These are phyloP conservation scores for Watsonalla cultraria DNA, from an alignment of 2,888 invertebrate species.

Conservation along the genomic window DNA sequence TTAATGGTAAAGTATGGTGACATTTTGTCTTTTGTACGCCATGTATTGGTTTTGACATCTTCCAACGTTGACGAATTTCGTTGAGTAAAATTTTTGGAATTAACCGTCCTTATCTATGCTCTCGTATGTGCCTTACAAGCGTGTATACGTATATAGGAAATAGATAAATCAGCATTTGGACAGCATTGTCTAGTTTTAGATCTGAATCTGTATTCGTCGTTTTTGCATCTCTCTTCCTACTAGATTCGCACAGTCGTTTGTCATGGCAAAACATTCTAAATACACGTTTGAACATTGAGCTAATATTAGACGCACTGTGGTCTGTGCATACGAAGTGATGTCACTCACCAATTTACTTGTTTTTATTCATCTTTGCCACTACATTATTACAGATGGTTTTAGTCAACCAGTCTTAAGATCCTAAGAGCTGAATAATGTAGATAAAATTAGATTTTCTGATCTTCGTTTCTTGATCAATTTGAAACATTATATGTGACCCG, in stretches of 20 bases:
- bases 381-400: neutral
- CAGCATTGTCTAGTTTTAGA: constrained; percentile 9
- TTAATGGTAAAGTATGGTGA: too few species aligned
- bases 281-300: constrained; percentile 34
- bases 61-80: too few species aligned
- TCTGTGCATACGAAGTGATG: constrained; percentile 43
- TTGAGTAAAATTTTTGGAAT: too few species aligned
- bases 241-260: constrained; percentile 17
- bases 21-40: too few species aligned
- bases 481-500: too few species aligned
- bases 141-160: neutral
- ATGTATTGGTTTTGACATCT: too few species aligned
- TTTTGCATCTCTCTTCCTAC: constrained; percentile 15
- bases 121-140: too few species aligned
- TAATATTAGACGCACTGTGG: constrained; percentile 50
- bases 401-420: neutral
- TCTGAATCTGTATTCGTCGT: constrained; percentile 1
- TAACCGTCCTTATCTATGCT: too few species aligned
- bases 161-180: neutral
- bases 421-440: too few species aligned
- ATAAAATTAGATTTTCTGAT: too few species aligned
- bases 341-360: constrained; percentile 32
- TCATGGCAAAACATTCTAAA: constrained; percentile 36
- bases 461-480: too few species aligned
- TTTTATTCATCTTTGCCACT: constrained; percentile 7